A percentile compares a stretch with the other conserved stretches of the same genome.
Conservation (phyloP, 2,113 vertebrate genomes). For the Vanacampus margaritifer region DNA sequence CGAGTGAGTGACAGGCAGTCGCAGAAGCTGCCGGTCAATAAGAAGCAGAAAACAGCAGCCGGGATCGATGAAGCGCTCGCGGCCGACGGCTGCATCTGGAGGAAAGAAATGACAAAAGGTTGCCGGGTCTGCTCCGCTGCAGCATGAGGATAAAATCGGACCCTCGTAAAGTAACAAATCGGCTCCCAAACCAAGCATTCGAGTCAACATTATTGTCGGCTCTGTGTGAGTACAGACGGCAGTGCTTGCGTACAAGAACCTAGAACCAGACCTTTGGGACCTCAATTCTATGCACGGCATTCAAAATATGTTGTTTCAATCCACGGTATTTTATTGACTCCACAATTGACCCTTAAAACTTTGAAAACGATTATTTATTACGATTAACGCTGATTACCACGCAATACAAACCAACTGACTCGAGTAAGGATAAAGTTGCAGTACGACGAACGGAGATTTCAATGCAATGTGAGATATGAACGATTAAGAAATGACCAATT, state of each 20-base stretch:
- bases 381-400: no score
- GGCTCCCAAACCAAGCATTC: background rate
- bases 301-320: no score
- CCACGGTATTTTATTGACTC: no score
- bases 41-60: background rate
- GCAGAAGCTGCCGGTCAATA: constrained; percentile 1
- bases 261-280: background rate
- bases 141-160: background rate
- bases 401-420: no score
- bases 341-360: no score
- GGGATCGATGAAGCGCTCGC: constrained; percentile 6
- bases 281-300: no score
- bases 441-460: no score
- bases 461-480: no score
- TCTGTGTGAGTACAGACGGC: background rate
- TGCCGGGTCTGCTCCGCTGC: background rate
- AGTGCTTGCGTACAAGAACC: no score
- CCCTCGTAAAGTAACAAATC: background rate
- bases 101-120: background rate
- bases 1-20: background rate
- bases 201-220: background rate
- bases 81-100: background rate
- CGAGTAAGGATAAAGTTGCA: no score
- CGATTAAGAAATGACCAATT: no score
- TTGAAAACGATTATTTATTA: no score